A percentile compares a stretch with the other conserved stretches of the same genome.
Conservation (phyloP, 2,888 invertebrate species). For the Drosophila niveifrons region DNA sequence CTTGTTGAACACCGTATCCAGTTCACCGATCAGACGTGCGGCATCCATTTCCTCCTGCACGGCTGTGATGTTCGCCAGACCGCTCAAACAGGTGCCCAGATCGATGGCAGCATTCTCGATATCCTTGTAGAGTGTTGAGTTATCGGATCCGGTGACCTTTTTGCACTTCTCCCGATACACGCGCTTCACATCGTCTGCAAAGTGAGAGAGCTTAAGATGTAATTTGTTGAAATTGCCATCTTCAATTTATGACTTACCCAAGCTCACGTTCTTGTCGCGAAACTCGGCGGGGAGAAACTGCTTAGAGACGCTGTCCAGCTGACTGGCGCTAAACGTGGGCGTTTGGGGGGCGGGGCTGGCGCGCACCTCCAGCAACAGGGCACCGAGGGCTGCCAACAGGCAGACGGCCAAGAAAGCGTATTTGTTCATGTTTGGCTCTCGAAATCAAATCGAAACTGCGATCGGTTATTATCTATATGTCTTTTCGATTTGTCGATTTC, state of each 20-base stretch:
- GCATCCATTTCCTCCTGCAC: conserved; percentile 89
- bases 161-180: conserved; percentile 89
- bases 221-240: not conserved
- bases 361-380: conserved; percentile 60
- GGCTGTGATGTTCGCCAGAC: conserved; percentile 87
- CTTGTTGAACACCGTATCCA: conserved; percentile 90
- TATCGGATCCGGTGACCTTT: conserved; percentile 87
- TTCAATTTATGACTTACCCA: conserved; percentile 60
- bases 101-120: conserved; percentile 85
- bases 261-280: conserved; percentile 76
- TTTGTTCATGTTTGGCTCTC: conserved; percentile 56
- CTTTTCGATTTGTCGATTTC: not conserved
- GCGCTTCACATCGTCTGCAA: conserved; percentile 86
- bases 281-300: conserved; percentile 81
- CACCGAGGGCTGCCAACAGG: conserved; percentile 56
- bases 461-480: conserved; percentile 9
- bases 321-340: conserved; percentile 41
- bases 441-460: conserved; percentile 7
- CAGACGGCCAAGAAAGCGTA: conserved; percentile 58
- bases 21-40: conserved; percentile 89
- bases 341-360: conserved; percentile 46
- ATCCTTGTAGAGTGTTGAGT: conserved; percentile 86
- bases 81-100: conserved; percentile 87
- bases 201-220: no score
- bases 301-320: conserved; percentile 72